Evolutionary conservation across 2,797 vertebrate species (phyloP).

Genomic region (Falco naumanni): DNA sequence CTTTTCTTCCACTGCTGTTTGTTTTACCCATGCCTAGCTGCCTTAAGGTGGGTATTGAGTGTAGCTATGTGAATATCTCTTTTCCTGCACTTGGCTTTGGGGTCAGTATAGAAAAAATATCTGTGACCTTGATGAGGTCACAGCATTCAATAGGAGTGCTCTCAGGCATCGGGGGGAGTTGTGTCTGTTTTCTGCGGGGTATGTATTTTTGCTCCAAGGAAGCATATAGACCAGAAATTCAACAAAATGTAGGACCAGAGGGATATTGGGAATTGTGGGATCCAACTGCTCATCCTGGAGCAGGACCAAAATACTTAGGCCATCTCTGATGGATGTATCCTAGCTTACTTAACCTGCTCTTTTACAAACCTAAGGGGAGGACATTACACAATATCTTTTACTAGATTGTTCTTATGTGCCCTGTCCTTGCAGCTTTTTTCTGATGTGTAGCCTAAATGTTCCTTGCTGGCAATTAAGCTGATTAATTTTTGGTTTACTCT

Average conservation of each 20-base stretch:
- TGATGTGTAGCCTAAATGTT: background rate
- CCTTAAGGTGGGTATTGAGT: background rate
- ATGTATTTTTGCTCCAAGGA: background rate
- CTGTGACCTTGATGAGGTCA: background rate
- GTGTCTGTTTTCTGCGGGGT: background rate
- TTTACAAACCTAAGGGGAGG: background rate
- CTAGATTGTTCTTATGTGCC: background rate
- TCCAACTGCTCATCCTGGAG: background rate
- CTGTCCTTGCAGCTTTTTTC: background rate
- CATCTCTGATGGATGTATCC: background rate
- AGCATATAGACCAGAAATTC: background rate
- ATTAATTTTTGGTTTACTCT: conserved; percentile 37
- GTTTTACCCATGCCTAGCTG: background rate
- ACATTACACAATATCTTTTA: background rate
- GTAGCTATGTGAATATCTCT: fast-evolving
- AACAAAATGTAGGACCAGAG: background rate
- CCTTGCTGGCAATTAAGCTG: background rate
- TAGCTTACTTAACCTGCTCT: background rate
- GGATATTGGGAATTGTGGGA: background rate
- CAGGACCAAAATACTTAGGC: background rate
- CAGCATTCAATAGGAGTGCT: background rate
- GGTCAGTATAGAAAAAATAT: background rate
- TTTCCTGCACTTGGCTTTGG: background rate
- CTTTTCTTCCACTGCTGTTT: background rate
- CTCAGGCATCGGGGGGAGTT: background rate